Base-by-base conservation (phyloP, 2,888 invertebrate genomes). In the Tridacna crocea region DNA sequence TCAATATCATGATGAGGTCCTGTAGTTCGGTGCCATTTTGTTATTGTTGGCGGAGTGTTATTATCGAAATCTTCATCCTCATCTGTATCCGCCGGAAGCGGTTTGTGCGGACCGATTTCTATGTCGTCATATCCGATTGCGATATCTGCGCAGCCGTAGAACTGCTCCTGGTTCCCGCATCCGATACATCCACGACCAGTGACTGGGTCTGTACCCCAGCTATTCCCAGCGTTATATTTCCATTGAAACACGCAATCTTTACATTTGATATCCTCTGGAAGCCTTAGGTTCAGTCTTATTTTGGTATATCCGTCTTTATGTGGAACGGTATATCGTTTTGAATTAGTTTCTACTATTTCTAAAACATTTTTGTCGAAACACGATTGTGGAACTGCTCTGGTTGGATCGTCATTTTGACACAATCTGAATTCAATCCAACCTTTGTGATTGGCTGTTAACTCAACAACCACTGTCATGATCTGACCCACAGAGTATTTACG, bases 401-500 rank as follows among this genome's bases (percentile, higher is more conserved):
- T 78, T 0, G 88, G 83, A 72, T 92, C 88, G 72, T 91, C 91
- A 68, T 90, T 90, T 15, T 91, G 90, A 83, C 94, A 94, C 26
- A 94, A 77, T 82, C 92, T 87, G 86, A 93, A 94, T 78, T 93
- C 93, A 84, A 94, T 91, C 85, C 90, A 93, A 22, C 94, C 94
- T 80, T 91, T 91, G 79, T 94, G 94, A 85, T 93, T 93, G 76
- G 94, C 93, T 10, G 94, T 94, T 22, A 94, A 85, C 60, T 94
- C 88, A 12, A 93, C 91, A 12, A 87, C 87, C 4, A 93, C 91
- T 10, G 91, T 87, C 72, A 95, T 93, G 8, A 90, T 87, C 77
- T 93, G 88, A 13, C 94, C 94, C 22, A 87, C 66, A 10, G 86
- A 84, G 80, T 94, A 94, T 46, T 91, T 90, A 46, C 91, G 75